These are phyloP conservation scores for Polypterus bichir DNA, from an alignment of 2,113 vertebrate genomes.

Conservation along the genomic window DNA sequence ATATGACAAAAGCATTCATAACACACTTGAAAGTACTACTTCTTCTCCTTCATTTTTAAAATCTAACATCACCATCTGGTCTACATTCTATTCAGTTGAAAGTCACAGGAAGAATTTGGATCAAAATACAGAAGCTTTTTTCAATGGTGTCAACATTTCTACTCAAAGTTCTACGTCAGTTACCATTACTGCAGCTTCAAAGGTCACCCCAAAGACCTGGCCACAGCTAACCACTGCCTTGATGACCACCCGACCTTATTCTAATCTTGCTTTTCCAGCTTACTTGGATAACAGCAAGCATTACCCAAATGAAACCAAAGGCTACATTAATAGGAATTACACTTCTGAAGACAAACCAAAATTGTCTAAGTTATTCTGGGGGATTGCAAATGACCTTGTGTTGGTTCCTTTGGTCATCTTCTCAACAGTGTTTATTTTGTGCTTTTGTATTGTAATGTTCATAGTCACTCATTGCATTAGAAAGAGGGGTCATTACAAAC, in stretches of 20 bases:
- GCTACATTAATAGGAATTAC: constrained; percentile 48
- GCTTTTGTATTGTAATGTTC: constrained; percentile 54
- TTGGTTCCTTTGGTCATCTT: constrained; percentile 52
- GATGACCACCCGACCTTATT: constrained; percentile 7
- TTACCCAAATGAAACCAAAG: constrained; percentile 59
- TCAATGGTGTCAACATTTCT: no score
- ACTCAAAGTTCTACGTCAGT: no score
- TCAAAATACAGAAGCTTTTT: no score
- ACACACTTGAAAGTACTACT: no score
- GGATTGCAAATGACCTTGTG: constrained; percentile 38
- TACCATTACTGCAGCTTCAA: no score
- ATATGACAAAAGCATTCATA: no score
- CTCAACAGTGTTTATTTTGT: constrained; percentile 47
- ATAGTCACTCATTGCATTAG: constrained; percentile 44
- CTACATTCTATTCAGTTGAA: no score
- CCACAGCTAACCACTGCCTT: constrained; percentile 1
- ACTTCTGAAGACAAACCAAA: constrained; percentile 21
- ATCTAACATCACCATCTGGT: no score
- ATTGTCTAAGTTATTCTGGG: constrained; percentile 30
- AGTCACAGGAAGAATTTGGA: no score
- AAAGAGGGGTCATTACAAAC: constrained; percentile 54
- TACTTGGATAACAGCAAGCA: constrained; percentile 51
- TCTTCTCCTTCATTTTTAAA: no score
- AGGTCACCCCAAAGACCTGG: background rate
- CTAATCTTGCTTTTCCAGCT: constrained; percentile 18